Evolutionary conservation across 2,797 vertebrate genomes (phyloP).

Genomic region (Okamejei kenojei): DNA sequence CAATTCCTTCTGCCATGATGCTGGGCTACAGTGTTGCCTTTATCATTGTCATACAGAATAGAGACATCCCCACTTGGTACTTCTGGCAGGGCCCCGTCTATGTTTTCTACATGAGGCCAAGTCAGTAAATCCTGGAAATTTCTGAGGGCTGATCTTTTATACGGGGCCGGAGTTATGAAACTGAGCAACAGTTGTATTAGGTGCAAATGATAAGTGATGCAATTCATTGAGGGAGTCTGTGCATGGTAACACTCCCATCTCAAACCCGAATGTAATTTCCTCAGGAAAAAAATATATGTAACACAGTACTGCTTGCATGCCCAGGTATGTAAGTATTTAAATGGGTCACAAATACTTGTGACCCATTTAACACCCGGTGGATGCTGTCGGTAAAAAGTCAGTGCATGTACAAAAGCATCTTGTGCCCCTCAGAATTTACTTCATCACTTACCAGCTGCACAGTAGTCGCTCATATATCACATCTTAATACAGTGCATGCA

Average conservation of each 20-base stretch:
- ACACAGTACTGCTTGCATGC: not conserved
- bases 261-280: not conserved
- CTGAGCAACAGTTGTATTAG: not conserved
- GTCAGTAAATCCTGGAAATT: not conserved
- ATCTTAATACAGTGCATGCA: too few species aligned
- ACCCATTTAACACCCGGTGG: too few species aligned
- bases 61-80: not conserved
- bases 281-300: not conserved
- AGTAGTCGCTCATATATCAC: too few species aligned
- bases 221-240: not conserved
- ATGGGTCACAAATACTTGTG: too few species aligned
- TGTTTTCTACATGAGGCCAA: not conserved
- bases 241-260: not conserved
- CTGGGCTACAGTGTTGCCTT: not conserved
- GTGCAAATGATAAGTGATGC: not conserved
- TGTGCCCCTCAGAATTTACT: too few species aligned
- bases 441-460: too few species aligned
- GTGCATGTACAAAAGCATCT: too few species aligned
- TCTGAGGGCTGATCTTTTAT: not conserved
- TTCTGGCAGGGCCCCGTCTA: not conserved
- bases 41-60: not conserved
- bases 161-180: not conserved
- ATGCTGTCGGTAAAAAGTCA: too few species aligned
- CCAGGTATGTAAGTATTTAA: too few species aligned
- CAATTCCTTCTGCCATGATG: not conserved